Conservation (phyloP, 2,113 vertebrate species). For the Phylloscopus trochiloides region DNA sequence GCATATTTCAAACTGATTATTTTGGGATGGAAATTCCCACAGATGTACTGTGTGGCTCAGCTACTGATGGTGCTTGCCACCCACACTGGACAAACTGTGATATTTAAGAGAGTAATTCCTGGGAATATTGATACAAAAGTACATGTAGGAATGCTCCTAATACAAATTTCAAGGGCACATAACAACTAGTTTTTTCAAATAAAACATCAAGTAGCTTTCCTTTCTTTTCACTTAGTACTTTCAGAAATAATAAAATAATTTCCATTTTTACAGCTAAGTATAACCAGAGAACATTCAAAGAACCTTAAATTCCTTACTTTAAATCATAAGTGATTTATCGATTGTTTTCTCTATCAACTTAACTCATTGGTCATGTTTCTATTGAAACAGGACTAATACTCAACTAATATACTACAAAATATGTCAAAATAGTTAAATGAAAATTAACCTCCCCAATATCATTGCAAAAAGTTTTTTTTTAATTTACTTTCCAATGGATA, state of each 20-base stretch:
- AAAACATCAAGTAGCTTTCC: not conserved
- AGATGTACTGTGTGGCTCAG: not conserved
- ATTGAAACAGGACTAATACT: not conserved
- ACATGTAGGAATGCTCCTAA: not conserved
- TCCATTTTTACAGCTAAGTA: not conserved
- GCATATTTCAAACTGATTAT: not conserved
- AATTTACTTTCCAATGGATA: not conserved
- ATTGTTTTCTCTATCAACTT: not conserved
- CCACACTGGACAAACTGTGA: not conserved
- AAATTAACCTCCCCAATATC: not conserved
- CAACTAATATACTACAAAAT: not conserved
- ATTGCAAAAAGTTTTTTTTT: not conserved
- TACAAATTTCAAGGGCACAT: not conserved
- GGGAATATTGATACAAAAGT: not conserved
- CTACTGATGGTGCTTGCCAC: not conserved
- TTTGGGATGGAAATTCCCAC: not conserved
- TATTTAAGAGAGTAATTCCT: not conserved
- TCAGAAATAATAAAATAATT: not conserved
- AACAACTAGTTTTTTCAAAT: not conserved
- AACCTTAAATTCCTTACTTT: not conserved
- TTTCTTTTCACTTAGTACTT: not conserved
- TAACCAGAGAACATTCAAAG: not conserved
- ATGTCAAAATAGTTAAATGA: not conserved
- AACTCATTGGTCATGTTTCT: not conserved
- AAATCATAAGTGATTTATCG: not conserved